Evolutionary conservation across 2,113 vertebrate genomes (phyloP).

Genomic region (Malurus cyaneus): DNA sequence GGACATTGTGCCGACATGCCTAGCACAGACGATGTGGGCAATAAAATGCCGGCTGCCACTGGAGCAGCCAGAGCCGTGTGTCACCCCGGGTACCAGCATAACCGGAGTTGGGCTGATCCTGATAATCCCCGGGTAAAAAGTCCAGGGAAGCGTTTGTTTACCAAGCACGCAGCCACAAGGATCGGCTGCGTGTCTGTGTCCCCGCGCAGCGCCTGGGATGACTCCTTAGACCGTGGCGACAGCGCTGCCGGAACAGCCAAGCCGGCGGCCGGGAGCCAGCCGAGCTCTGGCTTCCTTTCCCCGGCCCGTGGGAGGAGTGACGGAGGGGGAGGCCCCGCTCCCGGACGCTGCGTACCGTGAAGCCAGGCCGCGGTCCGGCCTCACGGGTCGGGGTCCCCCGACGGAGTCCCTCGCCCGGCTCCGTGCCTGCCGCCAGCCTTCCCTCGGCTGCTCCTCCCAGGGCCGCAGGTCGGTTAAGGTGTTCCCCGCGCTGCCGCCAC

Average conservation of each 20-base stretch:
- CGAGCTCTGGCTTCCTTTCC: neutral
- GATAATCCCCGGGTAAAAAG: neutral
- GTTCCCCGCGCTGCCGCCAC: neutral
- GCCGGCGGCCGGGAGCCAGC: neutral
- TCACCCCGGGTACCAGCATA: neutral
- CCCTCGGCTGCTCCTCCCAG: neutral
- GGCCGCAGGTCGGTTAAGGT: neutral
- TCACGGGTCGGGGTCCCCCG: fast-evolving
- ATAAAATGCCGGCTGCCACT: fast-evolving
- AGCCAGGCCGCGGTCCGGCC: fast-evolving
- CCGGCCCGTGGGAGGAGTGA: neutral
- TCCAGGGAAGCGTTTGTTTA: neutral
- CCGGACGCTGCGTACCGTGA: fast-evolving
- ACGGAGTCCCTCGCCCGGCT: fast-evolving
- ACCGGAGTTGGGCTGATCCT: neutral
- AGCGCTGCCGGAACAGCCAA: fast-evolving
- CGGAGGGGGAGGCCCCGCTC: neutral
- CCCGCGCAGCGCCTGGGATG: fast-evolving
- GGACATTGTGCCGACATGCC: fast-evolving
- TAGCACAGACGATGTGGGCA: fast-evolving
- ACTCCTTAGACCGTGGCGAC: fast-evolving
- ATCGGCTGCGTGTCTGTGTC: neutral
- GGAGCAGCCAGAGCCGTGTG: fast-evolving
- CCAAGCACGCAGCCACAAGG: fast-evolving
- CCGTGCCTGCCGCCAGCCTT: too few species aligned